A percentile compares a stretch with the other conserved stretches of the same genome.
Conservation (phyloP, 2,113 vertebrate genomes). For the Corythornis cristatus region DNA sequence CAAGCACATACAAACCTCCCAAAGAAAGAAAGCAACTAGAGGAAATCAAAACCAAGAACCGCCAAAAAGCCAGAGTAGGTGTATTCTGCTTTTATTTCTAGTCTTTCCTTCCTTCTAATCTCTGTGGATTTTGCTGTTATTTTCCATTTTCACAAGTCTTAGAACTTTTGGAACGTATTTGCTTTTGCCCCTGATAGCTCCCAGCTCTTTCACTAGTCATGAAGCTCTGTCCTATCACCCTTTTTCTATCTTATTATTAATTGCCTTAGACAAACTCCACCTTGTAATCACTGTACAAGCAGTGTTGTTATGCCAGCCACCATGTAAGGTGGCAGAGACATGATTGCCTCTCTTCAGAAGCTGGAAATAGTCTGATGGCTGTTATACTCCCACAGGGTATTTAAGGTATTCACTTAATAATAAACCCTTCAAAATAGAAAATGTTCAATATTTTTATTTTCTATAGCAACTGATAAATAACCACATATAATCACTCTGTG, state of each 20-base stretch:
- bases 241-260: neutral
- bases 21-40: conserved; percentile 80
- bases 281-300: neutral
- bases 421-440: neutral
- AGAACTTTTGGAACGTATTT: neutral
- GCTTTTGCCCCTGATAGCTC: neutral
- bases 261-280: neutral
- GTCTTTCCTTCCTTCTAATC: neutral
- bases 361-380: neutral
- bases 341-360: neutral
- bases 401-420: neutral
- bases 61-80: conserved; percentile 80
- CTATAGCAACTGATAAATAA: neutral
- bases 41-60: conserved; percentile 78
- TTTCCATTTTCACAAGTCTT: neutral
- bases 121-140: neutral
- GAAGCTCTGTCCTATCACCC: neutral
- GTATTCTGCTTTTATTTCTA: neutral
- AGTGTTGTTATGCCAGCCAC: neutral
- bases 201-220: neutral
- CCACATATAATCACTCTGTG: neutral
- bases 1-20: conserved; percentile 80
- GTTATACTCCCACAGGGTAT: neutral
- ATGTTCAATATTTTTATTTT: neutral
- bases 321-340: neutral